These are phyloP conservation scores for Artemia sinica DNA, from an alignment of 2,888 invertebrate species.

Conservation along the genomic window DNA sequence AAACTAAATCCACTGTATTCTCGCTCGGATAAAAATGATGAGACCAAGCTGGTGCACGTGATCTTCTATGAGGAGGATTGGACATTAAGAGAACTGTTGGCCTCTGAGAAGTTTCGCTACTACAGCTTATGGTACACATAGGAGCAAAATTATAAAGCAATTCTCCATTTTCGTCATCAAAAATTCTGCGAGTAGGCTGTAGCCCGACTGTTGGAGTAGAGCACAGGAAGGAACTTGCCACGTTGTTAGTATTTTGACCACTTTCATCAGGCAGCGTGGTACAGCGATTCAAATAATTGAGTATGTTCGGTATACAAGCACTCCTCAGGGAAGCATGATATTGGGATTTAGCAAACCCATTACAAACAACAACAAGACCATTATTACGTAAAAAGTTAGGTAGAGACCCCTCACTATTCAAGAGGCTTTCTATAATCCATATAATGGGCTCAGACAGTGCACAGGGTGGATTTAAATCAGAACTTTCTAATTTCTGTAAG, in stretches of 20 bases:
- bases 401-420: not conserved
- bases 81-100: conserved; percentile 72
- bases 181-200: conserved; percentile 25
- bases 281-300: not conserved
- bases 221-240: not conserved
- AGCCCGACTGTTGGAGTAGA: not conserved
- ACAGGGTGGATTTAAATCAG: conserved; percentile 49
- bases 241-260: not conserved
- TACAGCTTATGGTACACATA: conserved; percentile 57
- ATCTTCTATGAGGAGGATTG: conserved; percentile 59
- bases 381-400: not conserved
- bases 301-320: not conserved
- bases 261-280: not conserved
- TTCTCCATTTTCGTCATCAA: conserved; percentile 42
- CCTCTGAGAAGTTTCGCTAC: conserved; percentile 68
- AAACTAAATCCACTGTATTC: conserved; percentile 67
- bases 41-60: conserved; percentile 81
- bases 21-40: conserved; percentile 85
- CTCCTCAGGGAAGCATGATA: not conserved
- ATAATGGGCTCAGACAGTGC: conserved; percentile 48
- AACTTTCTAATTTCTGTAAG: conserved; percentile 52
- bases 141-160: conserved; percentile 78
- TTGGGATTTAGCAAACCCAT: not conserved
- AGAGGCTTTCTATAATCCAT: conserved; percentile 37
- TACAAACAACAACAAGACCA: not conserved